phyloP scores from a whole-genome alignment of 2,888 invertebrate genomes.

The Epistrophe eligans region DNA sequence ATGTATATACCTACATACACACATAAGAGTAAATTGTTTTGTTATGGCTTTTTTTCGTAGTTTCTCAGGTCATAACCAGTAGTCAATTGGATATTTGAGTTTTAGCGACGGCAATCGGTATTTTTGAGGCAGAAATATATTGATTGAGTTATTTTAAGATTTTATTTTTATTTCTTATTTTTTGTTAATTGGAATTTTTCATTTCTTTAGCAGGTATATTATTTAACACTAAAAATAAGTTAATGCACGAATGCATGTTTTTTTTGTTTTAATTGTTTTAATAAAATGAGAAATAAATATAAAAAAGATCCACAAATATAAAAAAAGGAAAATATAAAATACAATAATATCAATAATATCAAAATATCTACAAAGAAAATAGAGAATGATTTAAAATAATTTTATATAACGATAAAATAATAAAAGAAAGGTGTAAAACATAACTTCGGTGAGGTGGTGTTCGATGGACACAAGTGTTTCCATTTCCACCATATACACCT shows the following conservation, averaged over 20 bases:
- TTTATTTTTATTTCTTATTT: background rate
- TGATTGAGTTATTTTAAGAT: background rate
- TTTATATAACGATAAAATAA: too few relatives aligned
- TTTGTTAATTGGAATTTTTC: background rate
- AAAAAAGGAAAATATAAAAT: too few relatives aligned
- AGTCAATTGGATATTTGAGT: conserved; percentile 19
- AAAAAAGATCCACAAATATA: too few relatives aligned
- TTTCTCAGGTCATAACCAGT: conserved; percentile 33
- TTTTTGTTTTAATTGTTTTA: background rate
- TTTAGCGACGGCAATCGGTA: conserved; percentile 52
- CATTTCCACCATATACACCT: too few relatives aligned
- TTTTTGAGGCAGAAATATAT: conserved; percentile 12
- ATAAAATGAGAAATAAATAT: background rate
- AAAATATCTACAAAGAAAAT: too few relatives aligned
- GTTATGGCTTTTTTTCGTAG: background rate
- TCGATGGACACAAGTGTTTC: too few relatives aligned
- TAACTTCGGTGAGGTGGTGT: too few relatives aligned
- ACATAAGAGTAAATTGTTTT: background rate
- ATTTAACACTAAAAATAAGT: background rate
- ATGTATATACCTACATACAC: background rate
- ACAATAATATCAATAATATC: too few relatives aligned
- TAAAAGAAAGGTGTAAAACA: too few relatives aligned
- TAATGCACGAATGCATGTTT: background rate
- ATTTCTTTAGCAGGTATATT: background rate
- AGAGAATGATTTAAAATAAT: too few relatives aligned